These are phyloP conservation scores for Labeo catla DNA, from an alignment of 2,113 vertebrate genomes.

Conservation along the genomic window DNA sequence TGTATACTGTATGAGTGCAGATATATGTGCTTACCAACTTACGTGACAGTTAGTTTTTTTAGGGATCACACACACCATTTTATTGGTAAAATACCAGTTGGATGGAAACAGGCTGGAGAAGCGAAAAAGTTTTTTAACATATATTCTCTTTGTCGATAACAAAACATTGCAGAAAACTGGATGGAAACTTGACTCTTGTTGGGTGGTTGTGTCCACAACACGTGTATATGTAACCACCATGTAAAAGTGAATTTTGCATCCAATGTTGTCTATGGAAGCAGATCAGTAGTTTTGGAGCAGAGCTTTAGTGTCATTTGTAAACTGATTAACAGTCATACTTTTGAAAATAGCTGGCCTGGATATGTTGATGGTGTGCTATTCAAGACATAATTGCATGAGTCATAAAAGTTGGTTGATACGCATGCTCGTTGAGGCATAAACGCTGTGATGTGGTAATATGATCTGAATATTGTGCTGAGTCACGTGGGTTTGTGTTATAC, in stretches of 20 bases:
- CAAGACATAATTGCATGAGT: neutral
- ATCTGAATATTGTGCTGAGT: neutral
- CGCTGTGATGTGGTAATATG: conserved; percentile 3
- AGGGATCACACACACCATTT: too few relatives aligned
- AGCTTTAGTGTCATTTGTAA: conserved; percentile 7
- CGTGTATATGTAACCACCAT: neutral
- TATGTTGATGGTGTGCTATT: conserved; percentile 1
- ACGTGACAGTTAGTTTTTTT: too few relatives aligned
- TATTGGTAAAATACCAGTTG: too few relatives aligned
- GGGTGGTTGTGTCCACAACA: too few relatives aligned
- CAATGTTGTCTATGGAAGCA: neutral
- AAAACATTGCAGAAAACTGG: too few relatives aligned
- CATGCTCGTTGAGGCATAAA: neutral
- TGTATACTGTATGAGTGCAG: too few relatives aligned
- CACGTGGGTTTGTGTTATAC: conserved; percentile 1
- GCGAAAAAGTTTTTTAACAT: too few relatives aligned
- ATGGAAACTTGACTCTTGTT: too few relatives aligned
- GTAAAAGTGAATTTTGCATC: neutral
- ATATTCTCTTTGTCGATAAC: too few relatives aligned
- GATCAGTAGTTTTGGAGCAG: neutral
- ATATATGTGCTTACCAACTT: too few relatives aligned
- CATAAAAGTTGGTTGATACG: conserved; percentile 24
- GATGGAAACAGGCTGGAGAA: too few relatives aligned
- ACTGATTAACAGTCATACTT: neutral
- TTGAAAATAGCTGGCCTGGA: conserved; percentile 3